Percentiles rank a stretch among this genome's conserved stretches.
These are phyloP conservation scores for Sinocyclocheilus rhinocerous DNA, from an alignment of 2,113 vertebrate species.

Conservation along the genomic window DNA sequence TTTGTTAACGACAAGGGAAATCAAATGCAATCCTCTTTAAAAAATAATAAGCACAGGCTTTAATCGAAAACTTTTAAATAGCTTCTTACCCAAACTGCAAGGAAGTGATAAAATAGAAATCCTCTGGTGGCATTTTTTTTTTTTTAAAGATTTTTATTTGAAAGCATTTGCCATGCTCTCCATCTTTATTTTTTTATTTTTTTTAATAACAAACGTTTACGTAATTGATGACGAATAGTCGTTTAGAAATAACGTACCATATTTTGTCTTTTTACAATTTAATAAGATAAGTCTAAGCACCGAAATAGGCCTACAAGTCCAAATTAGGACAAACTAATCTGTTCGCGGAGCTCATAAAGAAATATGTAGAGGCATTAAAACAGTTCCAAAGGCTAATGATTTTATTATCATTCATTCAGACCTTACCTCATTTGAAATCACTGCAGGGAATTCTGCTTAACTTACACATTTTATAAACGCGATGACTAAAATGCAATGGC, in stretches of 20 bases:
- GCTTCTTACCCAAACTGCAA: neutral
- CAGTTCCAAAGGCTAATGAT: neutral
- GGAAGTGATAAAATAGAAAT: neutral
- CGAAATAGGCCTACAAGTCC: neutral
- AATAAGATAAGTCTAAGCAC: neutral
- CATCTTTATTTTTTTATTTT: neutral
- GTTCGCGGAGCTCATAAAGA: neutral
- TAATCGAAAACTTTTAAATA: no score
- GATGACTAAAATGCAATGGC: neutral
- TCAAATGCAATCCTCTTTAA: neutral
- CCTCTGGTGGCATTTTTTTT: no score
- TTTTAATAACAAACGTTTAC: neutral
- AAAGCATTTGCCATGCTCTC: neutral
- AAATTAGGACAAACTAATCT: neutral
- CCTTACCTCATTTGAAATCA: constrained; percentile 13
- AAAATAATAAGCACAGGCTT: no score
- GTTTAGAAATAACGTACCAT: neutral
- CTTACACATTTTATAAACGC: neutral
- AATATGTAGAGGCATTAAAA: neutral
- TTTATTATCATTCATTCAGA: neutral
- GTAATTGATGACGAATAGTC: neutral
- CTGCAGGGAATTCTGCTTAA: constrained; percentile 19
- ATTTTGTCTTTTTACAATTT: neutral
- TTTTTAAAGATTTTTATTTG: neutral
- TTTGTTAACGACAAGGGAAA: neutral